These are phyloP conservation scores for Phortica variegata DNA, from an alignment of 1,140 invertebrate species.

Conservation along the genomic window DNA sequence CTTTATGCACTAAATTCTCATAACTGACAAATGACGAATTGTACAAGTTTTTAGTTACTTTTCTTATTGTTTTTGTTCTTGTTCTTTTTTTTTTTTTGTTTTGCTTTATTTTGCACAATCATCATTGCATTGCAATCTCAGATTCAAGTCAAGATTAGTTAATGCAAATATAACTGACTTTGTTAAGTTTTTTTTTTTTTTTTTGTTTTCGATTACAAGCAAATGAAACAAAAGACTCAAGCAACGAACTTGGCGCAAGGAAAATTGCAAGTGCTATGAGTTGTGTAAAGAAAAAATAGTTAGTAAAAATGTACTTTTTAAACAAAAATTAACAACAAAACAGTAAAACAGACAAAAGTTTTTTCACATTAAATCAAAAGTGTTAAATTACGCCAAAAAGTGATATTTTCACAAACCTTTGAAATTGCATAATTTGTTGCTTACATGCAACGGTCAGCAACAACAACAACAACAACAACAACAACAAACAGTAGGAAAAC, in stretches of 20 bases:
- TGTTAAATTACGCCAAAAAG: slow-evolving; percentile 43
- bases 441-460: no score
- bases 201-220: no score
- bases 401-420: slow-evolving; percentile 20
- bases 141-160: slow-evolving; percentile 15
- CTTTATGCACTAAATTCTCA: slow-evolving; percentile 1
- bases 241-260: slow-evolving; percentile 42
- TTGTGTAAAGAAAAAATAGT: no score
- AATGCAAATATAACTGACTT: no score
- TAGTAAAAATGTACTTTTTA: no score
- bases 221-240: slow-evolving; percentile 24
- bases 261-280: slow-evolving; percentile 36
- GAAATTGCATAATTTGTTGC: slow-evolving; percentile 49
- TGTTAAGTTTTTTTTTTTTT: no score
- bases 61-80: no score
- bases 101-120: neutral
- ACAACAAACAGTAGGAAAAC: slow-evolving; percentile 47
- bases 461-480: slow-evolving; percentile 28
- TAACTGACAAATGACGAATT: slow-evolving; percentile 19
- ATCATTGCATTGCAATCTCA: slow-evolving; percentile 5
- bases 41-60: neutral
- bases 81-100: no score
- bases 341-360: no score
- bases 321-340: no score
- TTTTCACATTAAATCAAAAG: slow-evolving; percentile 15